Base-by-base conservation (phyloP, 2,888 invertebrate genomes). In the Drosophila gaucha region DNA sequence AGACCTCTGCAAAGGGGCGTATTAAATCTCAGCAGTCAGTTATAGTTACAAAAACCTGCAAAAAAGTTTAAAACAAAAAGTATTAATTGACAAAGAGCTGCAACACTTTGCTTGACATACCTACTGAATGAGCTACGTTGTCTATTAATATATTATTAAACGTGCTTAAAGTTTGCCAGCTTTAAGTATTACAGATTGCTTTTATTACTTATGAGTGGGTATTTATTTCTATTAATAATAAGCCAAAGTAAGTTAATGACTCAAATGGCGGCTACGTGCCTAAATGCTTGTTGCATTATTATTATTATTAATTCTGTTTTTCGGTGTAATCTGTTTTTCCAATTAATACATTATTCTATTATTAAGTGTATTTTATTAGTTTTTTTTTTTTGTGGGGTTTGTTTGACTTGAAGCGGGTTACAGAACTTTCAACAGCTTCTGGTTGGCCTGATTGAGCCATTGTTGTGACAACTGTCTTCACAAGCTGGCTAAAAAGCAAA, bases 391-490 rank as follows among this genome's bases (percentile, higher is more conserved):
- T n/a, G n/a, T 0, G 12, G 6, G 9, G 16, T 28, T 44, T 49
- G 22, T 28, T 63, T 28, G 14, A 20, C 38, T 62, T 26, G 3
- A 35, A 49, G 28, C 43, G 9, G 20, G 9, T 14, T 44, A 30
- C 14, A 36, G 33, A 46, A 38, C 33, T 51, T 55, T 47, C 20
- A 22, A 35, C 18, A 54, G 35, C 58, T 55, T 46, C 35, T 43
- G 51, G 60, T 20, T n/a, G 63, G 63, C 39, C 51, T 69, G 72
- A 73, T 73, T 74, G 65, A 47, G 56, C 16, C 56, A 54, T 74
- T 69, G 65, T 74, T 73, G 59, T 60, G 59, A 57, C 56, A 54
- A 69, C 59, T 49, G 46, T 68, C 55, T 26, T 16, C 60, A 35
- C 30, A 63, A 63, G 47, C 68, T 66, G 43, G 49, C 52, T 43